These are phyloP conservation scores for Prinia subflava DNA, from an alignment of 2,113 vertebrate species.

Conservation along the genomic window DNA sequence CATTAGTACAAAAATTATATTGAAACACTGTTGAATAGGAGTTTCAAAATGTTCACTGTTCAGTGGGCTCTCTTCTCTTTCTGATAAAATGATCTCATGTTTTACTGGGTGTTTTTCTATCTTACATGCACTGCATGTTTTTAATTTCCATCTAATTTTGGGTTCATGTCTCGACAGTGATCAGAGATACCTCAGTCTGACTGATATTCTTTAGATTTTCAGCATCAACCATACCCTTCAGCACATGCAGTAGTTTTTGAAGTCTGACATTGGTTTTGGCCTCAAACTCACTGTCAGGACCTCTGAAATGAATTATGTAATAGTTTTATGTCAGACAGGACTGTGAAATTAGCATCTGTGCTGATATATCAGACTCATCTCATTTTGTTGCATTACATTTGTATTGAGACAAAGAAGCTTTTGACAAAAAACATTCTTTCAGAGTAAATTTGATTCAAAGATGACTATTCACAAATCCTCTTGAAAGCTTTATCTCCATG, in stretches of 20 bases:
- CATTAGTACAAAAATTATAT: background rate
- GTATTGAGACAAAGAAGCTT: background rate
- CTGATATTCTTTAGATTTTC: background rate
- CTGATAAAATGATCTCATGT: background rate
- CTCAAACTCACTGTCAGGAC: background rate
- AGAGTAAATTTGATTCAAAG: background rate
- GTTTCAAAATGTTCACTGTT: background rate
- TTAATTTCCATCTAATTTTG: background rate
- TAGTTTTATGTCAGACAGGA: background rate
- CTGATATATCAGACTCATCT: background rate
- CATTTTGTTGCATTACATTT: background rate
- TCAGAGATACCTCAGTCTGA: background rate
- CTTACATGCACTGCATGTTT: background rate
- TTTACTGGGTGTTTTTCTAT: background rate
- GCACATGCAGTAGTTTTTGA: background rate
- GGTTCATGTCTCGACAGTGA: fast-evolving
- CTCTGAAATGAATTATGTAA: background rate
- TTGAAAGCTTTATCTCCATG: background rate
- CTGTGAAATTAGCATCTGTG: background rate
- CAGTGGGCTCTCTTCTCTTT: background rate
- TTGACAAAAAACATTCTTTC: background rate
- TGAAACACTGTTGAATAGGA: background rate
- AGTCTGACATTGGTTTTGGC: background rate
- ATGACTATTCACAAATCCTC: background rate
- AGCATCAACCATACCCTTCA: background rate